Conservation (phyloP, 2,888 invertebrate genomes). For the Drosophila subsilvestris region DNA sequence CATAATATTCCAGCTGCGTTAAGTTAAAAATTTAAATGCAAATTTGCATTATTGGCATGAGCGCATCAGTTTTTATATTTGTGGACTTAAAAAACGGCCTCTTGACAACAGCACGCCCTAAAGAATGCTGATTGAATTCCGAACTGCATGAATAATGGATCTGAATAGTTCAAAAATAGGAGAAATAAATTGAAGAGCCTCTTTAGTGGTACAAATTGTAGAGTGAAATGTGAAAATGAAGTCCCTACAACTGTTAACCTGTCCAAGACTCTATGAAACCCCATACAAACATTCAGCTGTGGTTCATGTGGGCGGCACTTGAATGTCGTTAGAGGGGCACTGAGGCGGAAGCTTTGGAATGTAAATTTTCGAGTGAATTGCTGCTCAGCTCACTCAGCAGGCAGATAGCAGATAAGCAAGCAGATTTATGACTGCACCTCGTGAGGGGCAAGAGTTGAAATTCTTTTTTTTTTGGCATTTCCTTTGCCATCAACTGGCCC, state of each 20-base stretch:
- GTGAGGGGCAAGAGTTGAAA: constrained; percentile 19
- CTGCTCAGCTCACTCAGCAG: constrained; percentile 56
- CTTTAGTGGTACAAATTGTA: no score
- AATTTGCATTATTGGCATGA: no score
- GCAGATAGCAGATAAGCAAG: constrained; percentile 69
- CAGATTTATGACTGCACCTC: constrained; percentile 66
- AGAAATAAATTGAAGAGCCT: no score
- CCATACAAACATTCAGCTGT: neutral
- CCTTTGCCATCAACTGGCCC: constrained; percentile 21
- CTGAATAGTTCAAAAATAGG: no score
- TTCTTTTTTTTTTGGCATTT: neutral
- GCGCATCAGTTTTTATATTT: no score
- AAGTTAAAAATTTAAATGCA: no score
- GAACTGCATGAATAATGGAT: no score
- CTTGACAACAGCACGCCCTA: no score
- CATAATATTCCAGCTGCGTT: neutral
- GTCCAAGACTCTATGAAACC: neutral
- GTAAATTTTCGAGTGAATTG: constrained; percentile 52
- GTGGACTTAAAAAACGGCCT: no score
- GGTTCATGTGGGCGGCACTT: constrained; percentile 3
- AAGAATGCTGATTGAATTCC: no score
- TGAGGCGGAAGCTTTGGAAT: constrained; percentile 70
- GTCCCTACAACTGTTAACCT: neutral
- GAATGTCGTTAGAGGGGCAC: constrained; percentile 68
- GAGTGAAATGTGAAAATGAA: no score